Percentiles rank a stretch among this genome's conserved stretches.
Conservation (phyloP, 1,140 invertebrate species). For the Atta colombica region DNA sequence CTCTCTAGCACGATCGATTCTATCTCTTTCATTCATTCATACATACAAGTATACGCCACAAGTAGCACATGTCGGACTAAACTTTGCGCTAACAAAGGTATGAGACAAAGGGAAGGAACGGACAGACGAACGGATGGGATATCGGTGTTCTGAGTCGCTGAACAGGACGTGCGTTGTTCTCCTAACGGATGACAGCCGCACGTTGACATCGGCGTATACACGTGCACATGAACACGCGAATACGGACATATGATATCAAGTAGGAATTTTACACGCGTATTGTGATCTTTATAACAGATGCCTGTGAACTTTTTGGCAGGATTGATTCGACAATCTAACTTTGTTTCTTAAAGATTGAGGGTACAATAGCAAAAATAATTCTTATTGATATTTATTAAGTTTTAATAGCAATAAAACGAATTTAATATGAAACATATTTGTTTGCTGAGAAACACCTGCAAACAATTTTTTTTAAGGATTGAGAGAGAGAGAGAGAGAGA, state of each 20-base stretch:
- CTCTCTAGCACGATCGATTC: slow-evolving; percentile 16
- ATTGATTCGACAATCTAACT: not conserved
- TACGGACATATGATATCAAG: not conserved
- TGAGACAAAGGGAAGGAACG: slow-evolving; percentile 62
- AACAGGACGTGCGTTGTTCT: slow-evolving; percentile 73
- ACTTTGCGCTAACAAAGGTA: slow-evolving; percentile 58
- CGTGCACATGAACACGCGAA: not conserved
- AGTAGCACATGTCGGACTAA: slow-evolving; percentile 61
- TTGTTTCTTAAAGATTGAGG: not conserved
- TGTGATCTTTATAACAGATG: not conserved
- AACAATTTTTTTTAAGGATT: no score
- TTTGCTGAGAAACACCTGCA: not conserved
- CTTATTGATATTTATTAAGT: not conserved
- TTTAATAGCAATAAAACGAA: not conserved
- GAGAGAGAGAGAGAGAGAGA: not conserved
- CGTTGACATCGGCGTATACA: slow-evolving; percentile 55
- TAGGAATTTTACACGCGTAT: not conserved
- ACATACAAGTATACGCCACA: slow-evolving; percentile 22
- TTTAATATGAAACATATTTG: not conserved
- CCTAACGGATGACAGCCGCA: slow-evolving; percentile 49
- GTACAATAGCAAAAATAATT: not conserved
- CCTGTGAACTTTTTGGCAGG: not conserved
- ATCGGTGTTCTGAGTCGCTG: slow-evolving; percentile 74
- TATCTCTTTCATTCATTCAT: slow-evolving; percentile 45
- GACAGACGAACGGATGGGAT: slow-evolving; percentile 68